phyloP scores from a whole-genome alignment of 37 sponge, comb jelly and placozoan species.

The Chondrilla cf. caribensis region DNA sequence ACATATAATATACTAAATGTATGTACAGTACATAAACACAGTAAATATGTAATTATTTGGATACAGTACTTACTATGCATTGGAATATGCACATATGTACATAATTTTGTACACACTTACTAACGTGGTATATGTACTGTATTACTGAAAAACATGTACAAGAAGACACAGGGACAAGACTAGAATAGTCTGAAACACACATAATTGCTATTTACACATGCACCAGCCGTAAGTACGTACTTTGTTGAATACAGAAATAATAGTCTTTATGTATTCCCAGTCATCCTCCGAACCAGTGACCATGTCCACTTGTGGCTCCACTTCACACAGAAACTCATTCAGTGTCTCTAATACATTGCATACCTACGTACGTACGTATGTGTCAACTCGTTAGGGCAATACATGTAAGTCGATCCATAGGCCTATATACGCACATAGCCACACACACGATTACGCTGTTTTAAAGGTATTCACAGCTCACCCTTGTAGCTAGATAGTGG shows the following conservation, averaged over 20 bases:
- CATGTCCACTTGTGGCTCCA: conserved; percentile 75
- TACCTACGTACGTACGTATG: neutral
- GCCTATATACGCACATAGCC: no score
- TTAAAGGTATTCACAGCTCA: no score
- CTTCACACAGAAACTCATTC: conserved; percentile 62
- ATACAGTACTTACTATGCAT: neutral
- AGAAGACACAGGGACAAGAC: no score
- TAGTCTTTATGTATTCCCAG: conserved; percentile 41
- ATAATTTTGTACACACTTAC: no score
- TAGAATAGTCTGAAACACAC: conserved; percentile 9
- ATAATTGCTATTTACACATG: no score
- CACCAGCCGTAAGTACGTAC: conserved; percentile 24
- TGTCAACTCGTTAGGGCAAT: no score
- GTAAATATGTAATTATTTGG: neutral
- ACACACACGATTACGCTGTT: no score
- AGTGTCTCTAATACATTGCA: conserved; percentile 43
- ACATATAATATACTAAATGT: neutral
- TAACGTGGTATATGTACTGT: no score
- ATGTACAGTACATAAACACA: conserved; percentile 11
- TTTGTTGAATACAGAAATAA: conserved; percentile 64
- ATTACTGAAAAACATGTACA: no score
- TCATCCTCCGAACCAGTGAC: conserved; percentile 61
- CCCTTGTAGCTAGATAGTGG: conserved; percentile 65
- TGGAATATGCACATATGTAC: no score
- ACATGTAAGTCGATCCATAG: no score